Conservation (phyloP, 2,888 invertebrate species). For the Phania funesta region DNA sequence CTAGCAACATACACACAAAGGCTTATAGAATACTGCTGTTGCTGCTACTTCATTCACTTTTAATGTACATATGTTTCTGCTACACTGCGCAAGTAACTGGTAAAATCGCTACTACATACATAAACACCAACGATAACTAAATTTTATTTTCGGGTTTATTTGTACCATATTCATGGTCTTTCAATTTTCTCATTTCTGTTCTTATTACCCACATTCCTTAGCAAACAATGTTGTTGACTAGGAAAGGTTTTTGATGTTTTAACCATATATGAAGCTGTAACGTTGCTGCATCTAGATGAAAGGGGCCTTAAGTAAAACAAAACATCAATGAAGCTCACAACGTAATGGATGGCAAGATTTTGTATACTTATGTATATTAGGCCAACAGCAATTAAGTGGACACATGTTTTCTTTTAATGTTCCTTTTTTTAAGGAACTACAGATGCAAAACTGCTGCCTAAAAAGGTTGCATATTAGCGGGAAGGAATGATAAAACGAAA, state of each 20-base stretch:
- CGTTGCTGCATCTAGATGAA: conserved; percentile 3
- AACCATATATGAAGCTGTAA: conserved; percentile 59
- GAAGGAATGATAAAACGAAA: no score
- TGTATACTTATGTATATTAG: background rate
- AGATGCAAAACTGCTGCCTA: no score
- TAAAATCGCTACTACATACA: background rate
- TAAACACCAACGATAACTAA: conserved; percentile 10
- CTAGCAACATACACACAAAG: background rate
- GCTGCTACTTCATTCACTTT: no score
- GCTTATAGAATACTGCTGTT: background rate
- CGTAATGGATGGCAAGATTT: background rate
- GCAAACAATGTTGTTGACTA: conserved; percentile 18
- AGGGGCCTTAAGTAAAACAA: conserved; percentile 18
- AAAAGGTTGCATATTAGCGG: no score
- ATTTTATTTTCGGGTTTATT: background rate
- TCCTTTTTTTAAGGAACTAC: no score
- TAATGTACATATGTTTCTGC: conserved; percentile 36
- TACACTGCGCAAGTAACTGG: conserved; percentile 38
- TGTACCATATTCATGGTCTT: background rate
- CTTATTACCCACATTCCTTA: background rate
- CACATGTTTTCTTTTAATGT: no score
- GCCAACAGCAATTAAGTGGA: conserved; percentile 9
- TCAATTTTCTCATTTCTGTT: background rate
- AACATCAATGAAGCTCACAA: background rate
- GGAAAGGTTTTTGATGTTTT: conserved; percentile 63